Evolutionary conservation across 1,140 invertebrate species (phyloP).

Genomic region (Zaprionus taronus): DNA sequence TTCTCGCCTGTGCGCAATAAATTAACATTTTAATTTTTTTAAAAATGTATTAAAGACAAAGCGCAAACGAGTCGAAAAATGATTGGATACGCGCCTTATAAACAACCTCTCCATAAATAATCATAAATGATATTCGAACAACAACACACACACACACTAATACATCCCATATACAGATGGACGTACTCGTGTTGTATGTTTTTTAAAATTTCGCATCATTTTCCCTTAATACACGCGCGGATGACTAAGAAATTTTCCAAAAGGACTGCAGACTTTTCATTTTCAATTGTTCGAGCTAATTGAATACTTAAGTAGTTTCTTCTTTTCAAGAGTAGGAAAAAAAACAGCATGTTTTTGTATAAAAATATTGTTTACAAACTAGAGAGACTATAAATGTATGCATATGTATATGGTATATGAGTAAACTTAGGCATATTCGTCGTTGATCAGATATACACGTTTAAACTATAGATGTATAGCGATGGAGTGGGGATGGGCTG

Average conservation of each 20-base stretch:
- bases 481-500: slow-evolving; percentile 4
- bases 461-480: neutral
- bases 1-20: slow-evolving; percentile 55
- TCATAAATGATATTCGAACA: slow-evolving; percentile 54
- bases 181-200: slow-evolving; percentile 44
- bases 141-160: slow-evolving; percentile 34
- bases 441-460: slow-evolving; percentile 9
- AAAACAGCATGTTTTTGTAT: slow-evolving; percentile 22
- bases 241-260: slow-evolving; percentile 27
- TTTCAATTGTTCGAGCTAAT: slow-evolving; percentile 40
- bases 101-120: slow-evolving; percentile 43
- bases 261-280: slow-evolving; percentile 42
- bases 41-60: slow-evolving; percentile 11
- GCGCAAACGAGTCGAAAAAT: slow-evolving; percentile 51
- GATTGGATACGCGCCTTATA: slow-evolving; percentile 58
- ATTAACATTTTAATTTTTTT: slow-evolving; percentile 44
- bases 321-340: slow-evolving; percentile 4
- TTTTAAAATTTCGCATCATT: slow-evolving; percentile 6
- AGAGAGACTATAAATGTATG: slow-evolving; percentile 12
- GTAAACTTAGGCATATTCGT: slow-evolving; percentile 4
- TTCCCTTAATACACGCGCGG: slow-evolving; percentile 11
- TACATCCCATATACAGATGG: slow-evolving; percentile 40
- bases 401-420: neutral
- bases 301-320: slow-evolving; percentile 34
- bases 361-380: slow-evolving; percentile 22